These are phyloP conservation scores for Sebastes itinus DNA, from an alignment of 2,797 vertebrate species.

Conservation along the genomic window DNA sequence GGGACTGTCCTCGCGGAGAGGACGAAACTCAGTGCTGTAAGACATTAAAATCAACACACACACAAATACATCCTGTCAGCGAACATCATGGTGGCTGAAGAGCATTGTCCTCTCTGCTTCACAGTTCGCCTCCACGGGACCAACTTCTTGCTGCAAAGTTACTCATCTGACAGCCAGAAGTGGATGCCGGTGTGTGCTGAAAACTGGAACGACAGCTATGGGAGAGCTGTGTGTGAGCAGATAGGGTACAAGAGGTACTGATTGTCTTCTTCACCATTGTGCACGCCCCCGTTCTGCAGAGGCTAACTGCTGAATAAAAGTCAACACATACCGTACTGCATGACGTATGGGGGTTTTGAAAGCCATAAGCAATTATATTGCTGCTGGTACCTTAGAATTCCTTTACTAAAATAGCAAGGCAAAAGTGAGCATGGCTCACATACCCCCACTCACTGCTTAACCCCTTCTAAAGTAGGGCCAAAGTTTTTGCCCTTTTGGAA, in stretches of 20 bases:
- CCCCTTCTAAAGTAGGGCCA: too few species aligned
- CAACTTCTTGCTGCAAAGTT: constrained; percentile 85
- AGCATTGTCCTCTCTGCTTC: neutral
- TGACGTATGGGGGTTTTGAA: neutral
- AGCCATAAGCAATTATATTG: neutral
- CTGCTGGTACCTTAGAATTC: neutral
- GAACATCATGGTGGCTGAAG: neutral
- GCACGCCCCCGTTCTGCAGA: neutral
- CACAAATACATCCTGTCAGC: neutral
- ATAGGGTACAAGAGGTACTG: constrained; percentile 86
- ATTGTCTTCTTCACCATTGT: neutral
- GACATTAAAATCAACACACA: constrained; percentile 29
- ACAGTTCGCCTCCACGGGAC: constrained; percentile 88
- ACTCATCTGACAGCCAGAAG: constrained; percentile 66
- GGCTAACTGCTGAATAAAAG: neutral
- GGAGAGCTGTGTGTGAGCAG: constrained; percentile 78
- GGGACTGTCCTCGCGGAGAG: constrained; percentile 82
- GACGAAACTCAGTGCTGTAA: constrained; percentile 90
- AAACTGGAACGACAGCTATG: constrained; percentile 81
- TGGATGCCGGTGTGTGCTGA: constrained; percentile 90
- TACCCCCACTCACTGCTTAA: too few species aligned
- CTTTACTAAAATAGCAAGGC: too few species aligned
- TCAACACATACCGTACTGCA: neutral
- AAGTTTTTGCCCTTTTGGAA: too few species aligned
- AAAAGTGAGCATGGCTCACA: too few species aligned